phyloP scores from a whole-genome alignment of 1,140 invertebrate species.

The Lasioglossum baleicum region DNA sequence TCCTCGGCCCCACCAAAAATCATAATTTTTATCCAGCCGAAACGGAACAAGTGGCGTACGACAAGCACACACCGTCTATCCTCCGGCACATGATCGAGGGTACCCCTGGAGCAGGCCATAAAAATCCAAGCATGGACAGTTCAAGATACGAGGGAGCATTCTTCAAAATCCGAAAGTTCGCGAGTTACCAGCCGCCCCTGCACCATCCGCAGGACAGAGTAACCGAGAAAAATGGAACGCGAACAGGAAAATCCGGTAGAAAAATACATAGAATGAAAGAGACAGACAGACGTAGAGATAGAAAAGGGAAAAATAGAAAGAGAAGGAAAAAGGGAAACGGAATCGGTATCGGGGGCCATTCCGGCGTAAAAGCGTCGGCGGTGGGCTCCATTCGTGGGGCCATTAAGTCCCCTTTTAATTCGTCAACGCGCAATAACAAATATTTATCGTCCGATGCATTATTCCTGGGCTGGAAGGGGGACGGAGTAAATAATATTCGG shows the following conservation, averaged over 20 bases:
- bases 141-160: neutral
- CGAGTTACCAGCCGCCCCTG: neutral
- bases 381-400: neutral
- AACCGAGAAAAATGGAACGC: too few species aligned
- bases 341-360: neutral
- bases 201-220: too few species aligned
- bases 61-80: too few species aligned
- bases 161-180: neutral
- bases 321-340: too few species aligned
- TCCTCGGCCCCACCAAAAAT: too few species aligned
- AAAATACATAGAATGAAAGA: too few species aligned
- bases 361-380: neutral
- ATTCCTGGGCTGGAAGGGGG: neutral
- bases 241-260: too few species aligned
- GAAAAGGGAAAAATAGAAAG: too few species aligned
- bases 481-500: conserved; percentile 17
- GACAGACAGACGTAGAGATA: too few species aligned
- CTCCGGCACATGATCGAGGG: neutral
- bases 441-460: conserved; percentile 3
- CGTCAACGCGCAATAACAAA: conserved; percentile 11
- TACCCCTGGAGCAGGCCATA: neutral
- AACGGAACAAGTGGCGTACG: too few species aligned
- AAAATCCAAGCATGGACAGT: neutral
- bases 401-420: conserved; percentile 15
- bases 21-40: too few species aligned